A percentile compares a stretch with the other conserved stretches of the same genome.
Evolutionary conservation across 2,888 invertebrate species (phyloP).

Genomic region (Arge pagana): DNA sequence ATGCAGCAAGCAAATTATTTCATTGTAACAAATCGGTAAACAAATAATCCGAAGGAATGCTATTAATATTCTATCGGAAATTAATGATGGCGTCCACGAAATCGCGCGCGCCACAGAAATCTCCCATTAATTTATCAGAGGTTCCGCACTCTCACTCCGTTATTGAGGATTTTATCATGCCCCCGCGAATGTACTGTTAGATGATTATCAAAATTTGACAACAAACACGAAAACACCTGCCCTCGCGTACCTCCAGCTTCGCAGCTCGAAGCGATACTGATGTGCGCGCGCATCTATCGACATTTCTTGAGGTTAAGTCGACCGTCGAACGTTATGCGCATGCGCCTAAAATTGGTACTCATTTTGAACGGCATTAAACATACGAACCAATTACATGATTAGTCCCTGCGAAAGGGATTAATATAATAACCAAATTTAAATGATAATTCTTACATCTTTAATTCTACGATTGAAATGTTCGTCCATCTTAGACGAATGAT

Average conservation of each 20-base stretch:
- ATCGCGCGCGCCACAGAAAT: conserved; percentile 35
- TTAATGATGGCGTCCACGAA: conserved; percentile 42
- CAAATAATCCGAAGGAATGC: conserved; percentile 19
- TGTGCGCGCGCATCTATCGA: conserved; percentile 38
- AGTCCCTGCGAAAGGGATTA: no score
- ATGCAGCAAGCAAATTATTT: neutral
- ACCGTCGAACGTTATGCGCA: conserved; percentile 4
- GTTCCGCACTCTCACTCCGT: neutral
- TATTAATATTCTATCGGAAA: conserved; percentile 40
- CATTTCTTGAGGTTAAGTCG: conserved; percentile 36
- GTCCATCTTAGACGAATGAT: no score
- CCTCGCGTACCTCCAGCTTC: conserved; percentile 24
- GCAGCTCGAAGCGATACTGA: conserved; percentile 28
- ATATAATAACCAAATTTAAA: no score
- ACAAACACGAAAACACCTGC: conserved; percentile 36
- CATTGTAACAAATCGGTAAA: conserved; percentile 15
- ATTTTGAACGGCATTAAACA: no score
- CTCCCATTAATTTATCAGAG: neutral
- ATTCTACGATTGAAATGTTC: no score
- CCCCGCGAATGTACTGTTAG: neutral
- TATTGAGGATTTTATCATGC: conserved; percentile 11
- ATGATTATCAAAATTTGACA: conserved; percentile 23
- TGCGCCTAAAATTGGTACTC: no score
- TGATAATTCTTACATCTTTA: no score
- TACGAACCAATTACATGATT: no score